Base-by-base conservation (phyloP, 2,113 vertebrate genomes). In the Felis chaus region DNA sequence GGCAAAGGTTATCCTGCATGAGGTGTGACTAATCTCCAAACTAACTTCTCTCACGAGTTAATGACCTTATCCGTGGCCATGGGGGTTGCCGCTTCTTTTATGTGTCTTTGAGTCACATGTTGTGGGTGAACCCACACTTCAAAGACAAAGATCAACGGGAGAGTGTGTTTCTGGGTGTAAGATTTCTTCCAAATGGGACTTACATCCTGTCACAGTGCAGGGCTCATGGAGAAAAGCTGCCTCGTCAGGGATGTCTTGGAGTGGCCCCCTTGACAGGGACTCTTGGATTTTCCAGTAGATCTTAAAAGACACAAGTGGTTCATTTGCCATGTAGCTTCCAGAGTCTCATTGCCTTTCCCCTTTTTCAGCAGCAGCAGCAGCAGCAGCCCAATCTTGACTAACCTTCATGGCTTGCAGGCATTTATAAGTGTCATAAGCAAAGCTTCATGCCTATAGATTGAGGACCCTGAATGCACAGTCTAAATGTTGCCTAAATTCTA, bases 91-190 rank as follows among this genome's bases (percentile, higher is more conserved):
- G 48, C 53, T 84, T 76, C 92, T 98, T 97, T 98, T 48, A 97
- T 90, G 96, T 82, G 81, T 98, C 97, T 93, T 94, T 98, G 98
- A 98, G 68, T 98, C 96, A 98, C 95, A 91, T 96, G 19, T 94
- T 98, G 98, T 88, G 92, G 92, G 97, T 97, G 95, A 98, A 97
- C n/a, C 96, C 98, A 95, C 96, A 96, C 96, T 97, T 98, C 96
- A 69, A 90, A 98, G 97, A 94, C 21, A 87, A 89, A 91, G 82
- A 97, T 96, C 84, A 80, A 83, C 31, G 16, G 74, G 31, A 63
- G n/a, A 48, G 2, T 39, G 7, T 92, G 45, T 65, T 91, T 97
- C 68, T 86, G 79, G 83, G 86, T 96, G 4, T 36, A n/a, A 27
- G 45, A 90, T 50, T 96, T 98, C 91, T 57, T 80, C 48, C 88